Base-by-base conservation (phyloP, 2,888 invertebrate species). In the Papilio protenor region DNA sequence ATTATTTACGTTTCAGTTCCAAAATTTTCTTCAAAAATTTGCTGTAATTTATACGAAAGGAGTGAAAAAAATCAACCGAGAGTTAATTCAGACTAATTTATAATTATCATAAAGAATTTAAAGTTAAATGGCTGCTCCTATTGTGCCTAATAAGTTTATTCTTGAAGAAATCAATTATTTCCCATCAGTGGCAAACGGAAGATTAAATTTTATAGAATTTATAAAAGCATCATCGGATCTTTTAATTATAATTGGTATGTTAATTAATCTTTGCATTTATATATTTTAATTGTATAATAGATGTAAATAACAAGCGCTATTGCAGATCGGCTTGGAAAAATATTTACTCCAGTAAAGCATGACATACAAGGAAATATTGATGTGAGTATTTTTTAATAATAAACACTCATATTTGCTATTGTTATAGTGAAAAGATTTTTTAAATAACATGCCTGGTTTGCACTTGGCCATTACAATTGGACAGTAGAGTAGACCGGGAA, bases 291-390 rank as follows among this genome's bases (percentile, higher is more conserved):
- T 23, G 40, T 64, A 59, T 33, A 57, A 71, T 72, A 79, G 78
- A 61, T 59, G 49, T 77, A 61, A 61, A 21, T 66, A 81, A 47
- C 73, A 75, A 76, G 78, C 79, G 79, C 81, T 73, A 82, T 95
- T 95, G 81, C 94, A 97, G 97, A 97, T 85, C 95, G 95, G 82
- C 96, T 97, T 87, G 97, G 97, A 74, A 96, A 96, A 89, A 91
- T 96, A 21, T 97, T 97, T 89, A 94, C 96, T 70, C 97, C 97
- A 45, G 96, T 97, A 61, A 96, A 96, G 84, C 95, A 95, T 89
- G 97, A 98, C 86, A 97, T 98, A 96, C 96, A 96, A 91, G 96
- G 96, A 84, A 97, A 97, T 90, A 96, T 97, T 82, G 95, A 96
- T 88, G 97, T 97, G 92, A 95, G 95, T 89, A 81, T 49, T 57